Percentiles rank a stretch among this genome's conserved stretches.
These are phyloP conservation scores for Heteropelma amictum DNA, from an alignment of 2,888 invertebrate genomes.

Conservation along the genomic window DNA sequence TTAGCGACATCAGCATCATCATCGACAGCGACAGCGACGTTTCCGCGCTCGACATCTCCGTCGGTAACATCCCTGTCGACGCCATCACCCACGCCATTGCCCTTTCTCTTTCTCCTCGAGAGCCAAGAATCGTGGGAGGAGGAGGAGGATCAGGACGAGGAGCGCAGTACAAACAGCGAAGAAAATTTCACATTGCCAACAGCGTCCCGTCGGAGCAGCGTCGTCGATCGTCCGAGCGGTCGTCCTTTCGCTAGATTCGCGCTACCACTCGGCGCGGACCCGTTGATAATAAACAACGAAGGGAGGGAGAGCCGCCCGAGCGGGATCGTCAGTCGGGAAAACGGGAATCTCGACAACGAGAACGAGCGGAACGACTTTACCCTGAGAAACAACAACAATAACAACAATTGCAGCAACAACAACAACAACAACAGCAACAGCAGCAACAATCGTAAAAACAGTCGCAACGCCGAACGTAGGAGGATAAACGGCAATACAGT, in stretches of 20 bases:
- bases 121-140: constrained; percentile 63
- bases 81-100: constrained; percentile 60
- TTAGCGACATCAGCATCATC: constrained; percentile 37
- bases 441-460: constrained; percentile 58
- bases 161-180: constrained; percentile 33
- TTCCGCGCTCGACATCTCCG: constrained; percentile 24
- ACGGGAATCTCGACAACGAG: constrained; percentile 9
- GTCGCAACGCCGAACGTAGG: constrained; percentile 52
- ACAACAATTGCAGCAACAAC: constrained; percentile 50
- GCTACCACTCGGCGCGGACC: not conserved
- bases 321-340: not conserved
- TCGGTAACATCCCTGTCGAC: constrained; percentile 50
- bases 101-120: constrained; percentile 72
- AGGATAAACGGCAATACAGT: constrained; percentile 51
- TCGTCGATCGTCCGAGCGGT: constrained; percentile 37
- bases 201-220: not conserved
- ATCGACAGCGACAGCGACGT: constrained; percentile 25
- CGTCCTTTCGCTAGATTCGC: constrained; percentile 30
- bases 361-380: constrained; percentile 30
- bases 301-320: not conserved
- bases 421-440: constrained; percentile 51
- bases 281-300: constrained; percentile 23
- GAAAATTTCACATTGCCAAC: constrained; percentile 12
- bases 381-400: constrained; percentile 32
- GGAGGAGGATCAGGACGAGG: constrained; percentile 4